Percentiles rank a stretch among this genome's conserved stretches.
These are phyloP conservation scores for Parnassius mnemosyne DNA, from an alignment of 2,888 invertebrate species.

Conservation along the genomic window DNA sequence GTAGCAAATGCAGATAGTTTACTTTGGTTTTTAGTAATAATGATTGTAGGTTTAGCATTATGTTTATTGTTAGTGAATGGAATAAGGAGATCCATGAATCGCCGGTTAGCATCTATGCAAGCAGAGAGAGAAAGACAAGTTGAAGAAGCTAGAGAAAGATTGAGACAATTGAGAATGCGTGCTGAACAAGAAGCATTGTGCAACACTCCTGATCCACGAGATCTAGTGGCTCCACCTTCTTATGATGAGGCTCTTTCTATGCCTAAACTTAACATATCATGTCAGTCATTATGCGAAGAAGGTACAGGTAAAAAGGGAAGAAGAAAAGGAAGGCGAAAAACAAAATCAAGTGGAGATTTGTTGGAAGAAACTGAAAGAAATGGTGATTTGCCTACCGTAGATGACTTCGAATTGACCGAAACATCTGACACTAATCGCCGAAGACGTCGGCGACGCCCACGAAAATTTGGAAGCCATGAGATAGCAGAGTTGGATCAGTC, in stretches of 20 bases:
- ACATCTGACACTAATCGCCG: slow-evolving; percentile 45
- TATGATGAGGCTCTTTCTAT: slow-evolving; percentile 89
- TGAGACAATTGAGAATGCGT: slow-evolving; percentile 76
- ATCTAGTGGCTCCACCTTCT: slow-evolving; percentile 85
- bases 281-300: slow-evolving; percentile 76
- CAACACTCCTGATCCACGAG: slow-evolving; percentile 85
- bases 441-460: slow-evolving; percentile 47
- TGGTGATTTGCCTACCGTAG: slow-evolving; percentile 55
- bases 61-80: slow-evolving; percentile 77
- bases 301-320: slow-evolving; percentile 65
- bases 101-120: slow-evolving; percentile 71
- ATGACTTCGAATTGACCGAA: slow-evolving; percentile 58
- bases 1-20: slow-evolving; percentile 68
- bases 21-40: slow-evolving; percentile 81
- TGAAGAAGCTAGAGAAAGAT: slow-evolving; percentile 79
- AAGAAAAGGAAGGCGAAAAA: slow-evolving; percentile 70
- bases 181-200: slow-evolving; percentile 77
- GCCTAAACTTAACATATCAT: slow-evolving; percentile 84
- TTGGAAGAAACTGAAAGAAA: slow-evolving; percentile 71
- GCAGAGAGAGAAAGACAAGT: slow-evolving; percentile 79
- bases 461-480: slow-evolving; percentile 69
- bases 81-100: slow-evolving; percentile 78
- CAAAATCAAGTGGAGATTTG: slow-evolving; percentile 75
- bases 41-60: slow-evolving; percentile 76
- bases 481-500: slow-evolving; percentile 70